Evolutionary conservation across 2,797 vertebrate genomes (phyloP).

Genomic region (Paramormyrops hopkinsi): DNA sequence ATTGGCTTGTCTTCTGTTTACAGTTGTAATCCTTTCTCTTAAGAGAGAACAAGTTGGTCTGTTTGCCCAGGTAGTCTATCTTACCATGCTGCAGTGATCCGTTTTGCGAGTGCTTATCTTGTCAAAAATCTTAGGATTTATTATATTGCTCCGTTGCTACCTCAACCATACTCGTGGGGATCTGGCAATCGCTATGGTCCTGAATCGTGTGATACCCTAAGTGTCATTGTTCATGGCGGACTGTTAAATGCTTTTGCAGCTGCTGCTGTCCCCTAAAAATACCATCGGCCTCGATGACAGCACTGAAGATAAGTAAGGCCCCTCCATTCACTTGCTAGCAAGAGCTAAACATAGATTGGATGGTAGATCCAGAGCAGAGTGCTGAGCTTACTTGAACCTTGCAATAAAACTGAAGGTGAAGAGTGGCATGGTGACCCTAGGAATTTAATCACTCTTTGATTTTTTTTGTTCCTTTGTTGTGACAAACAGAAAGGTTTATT

Average conservation of each 20-base stretch:
- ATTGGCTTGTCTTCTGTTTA: slow-evolving; percentile 38
- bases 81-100: slow-evolving; percentile 39
- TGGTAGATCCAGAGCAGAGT: slow-evolving; percentile 50
- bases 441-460: slow-evolving; percentile 24
- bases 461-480: slow-evolving; percentile 11
- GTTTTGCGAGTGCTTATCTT: not conserved
- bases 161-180: slow-evolving; percentile 33
- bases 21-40: slow-evolving; percentile 40
- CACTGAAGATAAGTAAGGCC: slow-evolving; percentile 68
- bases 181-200: slow-evolving; percentile 49
- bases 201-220: slow-evolving; percentile 58
- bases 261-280: slow-evolving; percentile 77
- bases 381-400: slow-evolving; percentile 59
- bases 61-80: slow-evolving; percentile 24
- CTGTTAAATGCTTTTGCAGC: slow-evolving; percentile 77
- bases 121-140: slow-evolving; percentile 3
- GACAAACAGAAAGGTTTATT: not conserved
- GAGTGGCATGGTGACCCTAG: slow-evolving; percentile 27
- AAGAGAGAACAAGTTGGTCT: slow-evolving; percentile 35
- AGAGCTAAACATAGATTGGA: slow-evolving; percentile 68
- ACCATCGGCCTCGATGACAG: slow-evolving; percentile 71
- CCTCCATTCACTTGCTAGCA: slow-evolving; percentile 72
- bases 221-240: slow-evolving; percentile 71
- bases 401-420: slow-evolving; percentile 54
- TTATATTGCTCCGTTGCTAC: slow-evolving; percentile 9